These are phyloP conservation scores for Pipistrellus nathusii DNA, from an alignment of 2,797 vertebrate species.

Conservation along the genomic window DNA sequence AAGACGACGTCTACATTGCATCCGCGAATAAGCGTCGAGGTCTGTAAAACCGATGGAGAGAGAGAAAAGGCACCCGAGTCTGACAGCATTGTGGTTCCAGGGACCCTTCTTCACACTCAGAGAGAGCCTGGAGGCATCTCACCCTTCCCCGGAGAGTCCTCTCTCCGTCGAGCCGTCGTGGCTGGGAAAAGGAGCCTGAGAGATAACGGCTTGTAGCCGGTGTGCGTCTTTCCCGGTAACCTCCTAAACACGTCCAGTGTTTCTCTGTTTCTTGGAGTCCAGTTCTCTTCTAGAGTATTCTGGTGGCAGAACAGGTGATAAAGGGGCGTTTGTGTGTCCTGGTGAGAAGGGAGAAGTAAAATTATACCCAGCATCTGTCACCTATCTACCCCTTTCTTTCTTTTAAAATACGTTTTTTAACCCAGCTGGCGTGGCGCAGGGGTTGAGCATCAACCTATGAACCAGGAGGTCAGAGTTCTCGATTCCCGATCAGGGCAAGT, in stretches of 20 bases:
- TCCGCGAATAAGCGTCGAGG: neutral
- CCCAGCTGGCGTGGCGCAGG: neutral
- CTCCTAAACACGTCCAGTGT: neutral
- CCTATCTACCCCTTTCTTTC: neutral
- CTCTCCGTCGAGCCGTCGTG: constrained; percentile 26
- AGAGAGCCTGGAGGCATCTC: neutral
- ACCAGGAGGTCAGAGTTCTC: neutral
- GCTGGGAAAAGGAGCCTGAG: neutral
- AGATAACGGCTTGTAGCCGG: neutral
- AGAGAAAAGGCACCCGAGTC: constrained; percentile 5
- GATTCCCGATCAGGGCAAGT: neutral
- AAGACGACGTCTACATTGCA: neutral
- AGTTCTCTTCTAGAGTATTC: neutral
- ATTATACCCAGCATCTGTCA: too few species aligned
- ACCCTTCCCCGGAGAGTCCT: neutral
- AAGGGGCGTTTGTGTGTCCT: neutral
- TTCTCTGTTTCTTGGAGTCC: neutral
- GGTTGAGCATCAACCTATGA: neutral
- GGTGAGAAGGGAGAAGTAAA: neutral
- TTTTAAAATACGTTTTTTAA: neutral
- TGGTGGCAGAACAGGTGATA: too few species aligned
- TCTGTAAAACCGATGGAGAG: constrained; percentile 3
- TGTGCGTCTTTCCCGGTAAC: neutral
- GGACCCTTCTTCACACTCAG: constrained; percentile 3
- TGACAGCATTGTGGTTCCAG: neutral